Base-by-base conservation (phyloP, 2,113 vertebrate genomes). In the Morone chrysops region DNA sequence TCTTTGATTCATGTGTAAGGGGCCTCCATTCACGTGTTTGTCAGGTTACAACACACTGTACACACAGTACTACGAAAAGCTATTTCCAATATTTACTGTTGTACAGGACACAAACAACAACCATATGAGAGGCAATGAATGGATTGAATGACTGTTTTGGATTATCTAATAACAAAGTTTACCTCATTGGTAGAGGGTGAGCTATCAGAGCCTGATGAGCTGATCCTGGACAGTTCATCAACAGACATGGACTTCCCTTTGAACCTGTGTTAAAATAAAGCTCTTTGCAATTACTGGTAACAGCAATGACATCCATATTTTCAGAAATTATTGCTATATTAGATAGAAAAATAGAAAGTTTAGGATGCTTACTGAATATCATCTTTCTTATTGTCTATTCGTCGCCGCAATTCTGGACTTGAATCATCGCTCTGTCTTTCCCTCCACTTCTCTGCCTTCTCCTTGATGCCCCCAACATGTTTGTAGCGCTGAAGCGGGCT, bases 401-500 rank as follows among this genome's bases (percentile, higher is more conserved):
- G 74, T 0, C 47, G 43, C 13, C 0, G 61, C 4, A 45, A 3
- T 73, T 94, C 93, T 16, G 85, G 82, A 76, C 84, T 85, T 0
- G 83, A 78, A 2, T 86, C 82, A 3, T 96, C 86, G 18, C 84
- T 88, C 31, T 94, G 86, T 16, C 92, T 96, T 71, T 95, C 97
- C 50, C 93, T 96, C 97, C 97, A 99, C 31, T 87, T 93, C 82
- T 97, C 95, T 0, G 93, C 95, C 38, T 96, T 97, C 10, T 91
- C 93, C 85, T 94, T 96, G 0, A 98, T 91, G 56, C 89, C 94
- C 38, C 67, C 92, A 0, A 82, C 62, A 40, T 96, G 96, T 8
- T 67, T 87, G 0, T 96, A 96, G 85, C 97, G 96, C 79, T 98
- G 97, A 56, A 98, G 95, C 3, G 87, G 77, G 62, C 71, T 48